These are phyloP conservation scores for Danio kyathit DNA, from an alignment of 2,797 vertebrate species.

Conservation along the genomic window DNA sequence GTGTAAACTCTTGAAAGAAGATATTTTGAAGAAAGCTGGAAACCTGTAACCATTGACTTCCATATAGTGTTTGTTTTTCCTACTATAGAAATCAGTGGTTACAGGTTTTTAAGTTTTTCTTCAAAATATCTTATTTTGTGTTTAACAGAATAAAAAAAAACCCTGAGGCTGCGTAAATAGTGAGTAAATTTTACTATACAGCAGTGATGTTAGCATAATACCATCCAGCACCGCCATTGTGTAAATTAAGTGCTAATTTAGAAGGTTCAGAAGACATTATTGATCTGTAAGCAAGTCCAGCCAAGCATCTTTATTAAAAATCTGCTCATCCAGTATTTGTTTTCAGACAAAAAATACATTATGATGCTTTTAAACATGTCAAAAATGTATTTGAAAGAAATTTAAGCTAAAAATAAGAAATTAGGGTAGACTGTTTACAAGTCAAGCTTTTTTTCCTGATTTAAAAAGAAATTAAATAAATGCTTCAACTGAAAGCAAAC, in stretches of 20 bases:
- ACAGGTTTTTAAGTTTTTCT: no score
- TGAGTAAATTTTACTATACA: no score
- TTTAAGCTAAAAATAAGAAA: not conserved
- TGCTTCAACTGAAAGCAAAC: not conserved
- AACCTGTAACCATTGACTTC: no score
- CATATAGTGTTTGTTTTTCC: no score
- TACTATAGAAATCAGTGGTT: no score
- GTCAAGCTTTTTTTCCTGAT: not conserved
- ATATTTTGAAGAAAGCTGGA: no score
- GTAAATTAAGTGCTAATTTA: not conserved
- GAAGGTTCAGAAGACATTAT: not conserved
- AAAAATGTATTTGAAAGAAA: not conserved
- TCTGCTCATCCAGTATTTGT: not conserved
- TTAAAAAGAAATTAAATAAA: not conserved
- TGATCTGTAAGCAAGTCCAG: not conserved
- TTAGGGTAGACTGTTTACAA: not conserved
- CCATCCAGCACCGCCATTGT: not conserved
- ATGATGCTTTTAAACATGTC: not conserved
- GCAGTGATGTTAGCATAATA: no score
- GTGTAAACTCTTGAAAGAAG: no score
- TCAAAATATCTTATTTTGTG: no score
- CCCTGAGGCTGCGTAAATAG: no score
- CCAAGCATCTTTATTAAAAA: conserved; percentile 12
- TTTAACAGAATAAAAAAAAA: no score
- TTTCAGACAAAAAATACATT: not conserved